A percentile compares a stretch with the other conserved stretches of the same genome.
phyloP scores from a whole-genome alignment of 2,113 vertebrate species.

The Xenopus borealis region DNA sequence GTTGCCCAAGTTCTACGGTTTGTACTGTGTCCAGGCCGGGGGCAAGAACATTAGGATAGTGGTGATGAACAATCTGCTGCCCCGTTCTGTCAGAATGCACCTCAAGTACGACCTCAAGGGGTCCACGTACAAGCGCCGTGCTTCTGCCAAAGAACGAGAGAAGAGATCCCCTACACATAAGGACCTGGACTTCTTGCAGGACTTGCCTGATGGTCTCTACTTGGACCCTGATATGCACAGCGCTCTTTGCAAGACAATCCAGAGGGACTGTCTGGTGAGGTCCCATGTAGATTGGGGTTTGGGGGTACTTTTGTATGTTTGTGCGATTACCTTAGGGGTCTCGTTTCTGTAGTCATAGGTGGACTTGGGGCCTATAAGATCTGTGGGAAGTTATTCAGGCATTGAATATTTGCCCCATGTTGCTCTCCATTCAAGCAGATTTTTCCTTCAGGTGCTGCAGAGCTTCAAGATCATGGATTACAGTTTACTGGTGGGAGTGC shows the following conservation, averaged over 20 bases:
- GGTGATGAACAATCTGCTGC: conserved; percentile 95
- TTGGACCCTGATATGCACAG: conserved; percentile 84
- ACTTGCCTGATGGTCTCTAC: conserved; percentile 82
- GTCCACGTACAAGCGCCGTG: conserved; percentile 90
- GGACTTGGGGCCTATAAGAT: too few relatives aligned
- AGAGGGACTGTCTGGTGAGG: conserved; percentile 90
- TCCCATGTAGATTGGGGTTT: neutral
- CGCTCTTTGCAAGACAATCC: conserved; percentile 89
- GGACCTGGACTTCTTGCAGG: conserved; percentile 91
- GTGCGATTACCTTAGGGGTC: neutral
- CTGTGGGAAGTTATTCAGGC: too few relatives aligned
- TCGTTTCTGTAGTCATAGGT: too few relatives aligned
- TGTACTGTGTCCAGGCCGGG: conserved; percentile 89
- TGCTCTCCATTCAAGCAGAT: too few relatives aligned
- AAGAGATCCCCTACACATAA: conserved; percentile 83
- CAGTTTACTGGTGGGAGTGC: conserved; percentile 86
- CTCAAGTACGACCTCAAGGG: conserved; percentile 92
- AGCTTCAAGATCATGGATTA: conserved; percentile 99
- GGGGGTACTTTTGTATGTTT: neutral
- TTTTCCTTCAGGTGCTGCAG: conserved; percentile 62
- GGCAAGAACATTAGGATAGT: conserved; percentile 94
- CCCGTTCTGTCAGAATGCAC: conserved; percentile 88
- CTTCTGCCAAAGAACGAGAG: conserved; percentile 84
- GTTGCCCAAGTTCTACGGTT: conserved; percentile 89
- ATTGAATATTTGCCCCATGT: too few relatives aligned